Conservation (phyloP, 2,888 invertebrate genomes). For the Leucophenga montana region DNA sequence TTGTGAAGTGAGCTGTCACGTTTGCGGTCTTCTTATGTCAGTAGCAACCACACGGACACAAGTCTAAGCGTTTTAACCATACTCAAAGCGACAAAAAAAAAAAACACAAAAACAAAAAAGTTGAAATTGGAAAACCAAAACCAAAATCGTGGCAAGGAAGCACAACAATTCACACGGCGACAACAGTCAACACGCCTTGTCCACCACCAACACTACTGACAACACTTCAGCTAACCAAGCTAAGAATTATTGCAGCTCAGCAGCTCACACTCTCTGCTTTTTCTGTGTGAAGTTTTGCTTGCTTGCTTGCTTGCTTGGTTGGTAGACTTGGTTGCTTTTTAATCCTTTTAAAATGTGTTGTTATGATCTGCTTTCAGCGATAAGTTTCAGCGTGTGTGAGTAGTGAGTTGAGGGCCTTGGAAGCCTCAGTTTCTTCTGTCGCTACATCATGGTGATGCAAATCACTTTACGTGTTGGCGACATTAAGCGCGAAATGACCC, state of each 20-base stretch:
- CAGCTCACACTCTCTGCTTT: neutral
- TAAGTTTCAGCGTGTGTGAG: constrained; percentile 46
- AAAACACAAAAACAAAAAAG: neutral
- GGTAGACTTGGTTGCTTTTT: constrained; percentile 37
- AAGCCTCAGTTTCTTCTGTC: constrained; percentile 4
- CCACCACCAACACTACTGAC: neutral
- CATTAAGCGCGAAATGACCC: constrained; percentile 69
- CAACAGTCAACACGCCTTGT: too few species aligned
- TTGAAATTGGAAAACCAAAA: neutral
- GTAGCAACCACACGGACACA: constrained; percentile 36
- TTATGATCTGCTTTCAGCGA: constrained; percentile 64
- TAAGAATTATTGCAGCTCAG: constrained; percentile 23
- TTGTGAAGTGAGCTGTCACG: constrained; percentile 63
- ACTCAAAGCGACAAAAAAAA: constrained; percentile 3
- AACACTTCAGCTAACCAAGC: constrained; percentile 10
- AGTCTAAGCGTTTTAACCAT: constrained; percentile 45
- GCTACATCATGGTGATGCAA: constrained; percentile 53
- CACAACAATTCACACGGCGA: too few species aligned
- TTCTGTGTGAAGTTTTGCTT: neutral
- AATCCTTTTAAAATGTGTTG: constrained; percentile 69
- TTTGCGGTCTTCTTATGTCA: constrained; percentile 68
- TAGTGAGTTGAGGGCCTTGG: constrained; percentile 38
- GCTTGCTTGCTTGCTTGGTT: neutral
- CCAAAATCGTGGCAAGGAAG: neutral
- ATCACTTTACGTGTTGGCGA: constrained; percentile 70